Percentiles rank a stretch among this genome's conserved stretches.
Evolutionary conservation across 1,140 invertebrate genomes (phyloP).

Genomic region (Yoshiicerus persimilis): DNA sequence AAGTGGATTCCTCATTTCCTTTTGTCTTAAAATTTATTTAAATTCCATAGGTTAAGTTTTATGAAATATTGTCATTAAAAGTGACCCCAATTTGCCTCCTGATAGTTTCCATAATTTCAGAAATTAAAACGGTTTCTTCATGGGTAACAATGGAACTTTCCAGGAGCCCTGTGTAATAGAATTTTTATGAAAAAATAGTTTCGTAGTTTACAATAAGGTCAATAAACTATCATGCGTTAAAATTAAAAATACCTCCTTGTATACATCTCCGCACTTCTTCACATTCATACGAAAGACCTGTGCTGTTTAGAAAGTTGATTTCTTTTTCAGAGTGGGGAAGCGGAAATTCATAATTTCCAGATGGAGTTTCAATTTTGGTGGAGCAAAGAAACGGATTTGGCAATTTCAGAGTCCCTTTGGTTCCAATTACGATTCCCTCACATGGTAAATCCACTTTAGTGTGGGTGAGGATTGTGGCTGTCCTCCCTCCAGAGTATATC

Average conservation of each 20-base stretch:
- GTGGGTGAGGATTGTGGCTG: conserved; percentile 64
- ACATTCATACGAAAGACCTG: conserved; percentile 72
- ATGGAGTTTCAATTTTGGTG: conserved; percentile 40
- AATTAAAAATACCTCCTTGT: conserved; percentile 56
- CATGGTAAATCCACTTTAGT: conserved; percentile 61
- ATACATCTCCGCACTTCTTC: conserved; percentile 70
- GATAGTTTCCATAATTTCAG: conserved; percentile 66
- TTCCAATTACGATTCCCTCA: conserved; percentile 67
- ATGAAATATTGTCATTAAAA: conserved; percentile 46
- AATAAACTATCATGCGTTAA: not conserved
- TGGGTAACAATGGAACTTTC: conserved; percentile 65
- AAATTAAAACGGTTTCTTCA: conserved; percentile 64
- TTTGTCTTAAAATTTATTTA: no score
- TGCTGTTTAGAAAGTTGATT: conserved; percentile 66
- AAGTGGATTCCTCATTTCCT: no score
- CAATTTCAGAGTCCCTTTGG: conserved; percentile 65
- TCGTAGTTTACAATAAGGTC: not conserved
- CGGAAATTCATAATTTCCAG: conserved; percentile 56
- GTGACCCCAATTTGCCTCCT: conserved; percentile 67
- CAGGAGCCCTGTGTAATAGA: conserved; percentile 60
- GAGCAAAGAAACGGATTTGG: conserved; percentile 59
- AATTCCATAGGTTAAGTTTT: no score
- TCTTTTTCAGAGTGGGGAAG: conserved; percentile 59
- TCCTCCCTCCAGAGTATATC: conserved; percentile 64
- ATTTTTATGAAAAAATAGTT: not conserved